phyloP scores from a whole-genome alignment of 2,113 vertebrate genomes.

The Hystrix brachyura region DNA sequence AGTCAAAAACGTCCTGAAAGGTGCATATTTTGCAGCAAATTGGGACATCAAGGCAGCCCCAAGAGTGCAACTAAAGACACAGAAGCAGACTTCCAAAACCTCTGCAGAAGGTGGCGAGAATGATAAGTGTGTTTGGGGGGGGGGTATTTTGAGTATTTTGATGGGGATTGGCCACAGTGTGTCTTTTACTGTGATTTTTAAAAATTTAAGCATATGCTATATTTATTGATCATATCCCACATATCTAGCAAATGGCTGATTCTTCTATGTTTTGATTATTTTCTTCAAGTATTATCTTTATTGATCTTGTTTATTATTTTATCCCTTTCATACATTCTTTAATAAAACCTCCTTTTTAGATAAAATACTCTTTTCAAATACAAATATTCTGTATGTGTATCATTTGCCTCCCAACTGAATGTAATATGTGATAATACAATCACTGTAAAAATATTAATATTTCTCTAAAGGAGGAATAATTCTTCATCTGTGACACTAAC shows the following conservation, averaged over 20 bases:
- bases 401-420: not conserved
- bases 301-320: conserved; percentile 25
- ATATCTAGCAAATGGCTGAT: not conserved
- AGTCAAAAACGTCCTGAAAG: not conserved
- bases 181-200: not conserved
- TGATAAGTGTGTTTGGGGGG: not conserved
- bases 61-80: not conserved
- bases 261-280: not conserved
- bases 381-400: not conserved
- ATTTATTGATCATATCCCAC: not conserved
- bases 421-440: not conserved
- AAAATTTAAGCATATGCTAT: not conserved
- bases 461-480: not conserved
- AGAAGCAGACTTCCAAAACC: not conserved
- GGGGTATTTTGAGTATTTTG: not conserved
- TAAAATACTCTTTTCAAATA: not conserved
- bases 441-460: not conserved
- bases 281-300: not conserved
- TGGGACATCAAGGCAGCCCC: not conserved
- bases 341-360: not conserved
- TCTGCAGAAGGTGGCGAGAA: not conserved
- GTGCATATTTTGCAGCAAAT: not conserved
- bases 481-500: not conserved
- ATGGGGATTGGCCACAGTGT: not conserved
- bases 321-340: not conserved